phyloP scores from a whole-genome alignment of 2,113 vertebrate species.

The Lepus americanus region DNA sequence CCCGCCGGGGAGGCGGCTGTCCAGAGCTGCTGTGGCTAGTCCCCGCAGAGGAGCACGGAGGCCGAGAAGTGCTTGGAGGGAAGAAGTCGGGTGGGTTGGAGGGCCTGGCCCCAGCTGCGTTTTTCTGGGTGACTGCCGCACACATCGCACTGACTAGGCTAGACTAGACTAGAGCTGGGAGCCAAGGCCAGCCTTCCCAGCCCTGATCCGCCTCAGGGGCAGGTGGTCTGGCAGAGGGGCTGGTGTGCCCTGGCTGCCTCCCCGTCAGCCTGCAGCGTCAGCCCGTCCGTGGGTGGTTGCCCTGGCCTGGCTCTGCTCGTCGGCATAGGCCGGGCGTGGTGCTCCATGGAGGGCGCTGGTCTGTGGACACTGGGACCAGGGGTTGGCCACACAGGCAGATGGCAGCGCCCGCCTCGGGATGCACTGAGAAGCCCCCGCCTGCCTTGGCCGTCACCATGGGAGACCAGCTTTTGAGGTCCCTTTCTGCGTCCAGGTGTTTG shows the following conservation, averaged over 20 bases:
- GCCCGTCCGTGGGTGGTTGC: no score
- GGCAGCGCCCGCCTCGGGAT: not conserved
- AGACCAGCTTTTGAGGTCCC: fast-evolving
- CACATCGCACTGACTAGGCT: not conserved
- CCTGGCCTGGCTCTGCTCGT: not conserved
- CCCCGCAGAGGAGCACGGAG: not conserved
- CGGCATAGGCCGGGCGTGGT: not conserved
- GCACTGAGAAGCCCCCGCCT: no score
- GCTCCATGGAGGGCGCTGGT: not conserved
- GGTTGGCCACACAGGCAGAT: not conserved
- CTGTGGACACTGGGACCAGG: not conserved
- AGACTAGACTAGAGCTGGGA: not conserved
- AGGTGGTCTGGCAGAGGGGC: not conserved
- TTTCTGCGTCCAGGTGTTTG: slow-evolving; percentile 90
- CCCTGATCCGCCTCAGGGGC: not conserved
- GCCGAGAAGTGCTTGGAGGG: not conserved
- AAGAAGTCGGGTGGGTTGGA: not conserved
- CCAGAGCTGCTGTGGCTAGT: not conserved
- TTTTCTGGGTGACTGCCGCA: not conserved
- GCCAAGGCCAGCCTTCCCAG: not conserved
- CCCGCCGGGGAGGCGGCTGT: not conserved
- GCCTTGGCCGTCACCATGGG: fast-evolving
- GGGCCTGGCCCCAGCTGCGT: not conserved
- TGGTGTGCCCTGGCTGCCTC: not conserved
- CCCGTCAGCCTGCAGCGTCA: not conserved